Percentiles rank a stretch among this genome's conserved stretches.
These are phyloP conservation scores for Leptinotarsa juncta DNA, from an alignment of 2,888 invertebrate species.

Conservation along the genomic window DNA sequence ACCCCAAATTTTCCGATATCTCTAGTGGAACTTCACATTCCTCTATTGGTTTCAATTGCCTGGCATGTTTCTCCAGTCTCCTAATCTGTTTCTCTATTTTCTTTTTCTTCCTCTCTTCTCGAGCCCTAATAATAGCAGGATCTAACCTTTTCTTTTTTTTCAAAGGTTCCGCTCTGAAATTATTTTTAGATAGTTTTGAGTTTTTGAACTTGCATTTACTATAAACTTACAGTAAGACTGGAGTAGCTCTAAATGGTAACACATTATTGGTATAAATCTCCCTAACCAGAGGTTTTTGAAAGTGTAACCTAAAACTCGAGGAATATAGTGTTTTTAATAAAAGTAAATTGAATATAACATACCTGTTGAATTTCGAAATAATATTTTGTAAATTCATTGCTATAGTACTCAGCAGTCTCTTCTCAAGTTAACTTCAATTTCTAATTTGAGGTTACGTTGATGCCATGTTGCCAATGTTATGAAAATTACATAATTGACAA, in stretches of 20 bases:
- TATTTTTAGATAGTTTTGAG: too few relatives aligned
- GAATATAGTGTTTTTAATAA: background rate
- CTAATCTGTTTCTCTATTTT: slow-evolving; percentile 90
- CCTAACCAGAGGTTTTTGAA: slow-evolving; percentile 43
- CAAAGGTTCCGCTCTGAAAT: slow-evolving; percentile 83
- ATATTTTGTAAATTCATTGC: slow-evolving; percentile 31
- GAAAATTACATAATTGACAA: too few relatives aligned
- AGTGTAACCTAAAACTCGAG: slow-evolving; percentile 37
- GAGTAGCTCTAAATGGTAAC: slow-evolving; percentile 60
- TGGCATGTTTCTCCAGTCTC: slow-evolving; percentile 81
- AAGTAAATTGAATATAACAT: background rate
- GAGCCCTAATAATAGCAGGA: slow-evolving; percentile 80
- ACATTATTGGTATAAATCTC: slow-evolving; percentile 59
- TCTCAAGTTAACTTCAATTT: background rate
- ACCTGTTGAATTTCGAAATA: slow-evolving; percentile 32
- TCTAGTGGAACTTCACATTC: slow-evolving; percentile 83
- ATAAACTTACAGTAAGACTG: slow-evolving; percentile 60
- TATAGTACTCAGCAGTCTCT: too few relatives aligned
- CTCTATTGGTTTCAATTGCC: slow-evolving; percentile 89
- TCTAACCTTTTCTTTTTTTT: slow-evolving; percentile 91
- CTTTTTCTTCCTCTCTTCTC: slow-evolving; percentile 84
- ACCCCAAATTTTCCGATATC: slow-evolving; percentile 76
- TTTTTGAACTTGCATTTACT: too few relatives aligned
- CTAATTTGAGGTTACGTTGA: too few relatives aligned
- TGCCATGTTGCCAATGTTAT: too few relatives aligned